Conservation (phyloP, 2,113 vertebrate genomes). For the Cervus canadensis region DNA sequence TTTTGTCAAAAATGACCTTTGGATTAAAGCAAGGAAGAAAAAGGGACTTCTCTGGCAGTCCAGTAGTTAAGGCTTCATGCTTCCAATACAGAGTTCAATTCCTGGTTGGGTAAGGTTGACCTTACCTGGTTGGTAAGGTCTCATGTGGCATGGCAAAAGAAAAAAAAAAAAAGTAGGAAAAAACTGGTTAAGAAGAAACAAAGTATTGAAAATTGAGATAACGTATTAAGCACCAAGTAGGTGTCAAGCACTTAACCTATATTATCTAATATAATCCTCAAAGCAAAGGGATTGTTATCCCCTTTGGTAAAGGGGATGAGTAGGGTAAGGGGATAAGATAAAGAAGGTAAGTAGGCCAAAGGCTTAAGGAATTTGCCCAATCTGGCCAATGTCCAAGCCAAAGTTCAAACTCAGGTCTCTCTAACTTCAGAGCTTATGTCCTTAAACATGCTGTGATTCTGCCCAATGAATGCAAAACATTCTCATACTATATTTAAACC, state of each 20-base stretch:
- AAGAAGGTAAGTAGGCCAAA: background rate
- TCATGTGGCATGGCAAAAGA: background rate
- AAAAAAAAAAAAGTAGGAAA: background rate
- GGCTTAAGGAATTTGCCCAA: background rate
- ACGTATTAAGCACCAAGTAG: background rate
- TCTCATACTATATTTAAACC: background rate
- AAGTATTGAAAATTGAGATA: background rate
- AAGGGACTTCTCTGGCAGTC: background rate
- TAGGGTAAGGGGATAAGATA: background rate
- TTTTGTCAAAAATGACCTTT: background rate
- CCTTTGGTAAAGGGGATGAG: background rate
- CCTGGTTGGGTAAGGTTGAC: background rate
- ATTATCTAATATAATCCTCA: background rate
- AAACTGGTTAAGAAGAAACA: background rate
- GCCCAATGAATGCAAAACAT: background rate
- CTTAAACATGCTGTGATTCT: background rate
- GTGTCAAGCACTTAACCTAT: background rate
- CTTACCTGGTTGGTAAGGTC: background rate
- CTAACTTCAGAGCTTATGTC: background rate
- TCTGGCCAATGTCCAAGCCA: background rate
- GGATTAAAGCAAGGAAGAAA: background rate
- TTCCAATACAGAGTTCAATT: background rate
- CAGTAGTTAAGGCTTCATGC: background rate
- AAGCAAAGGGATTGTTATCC: background rate
- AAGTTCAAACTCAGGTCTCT: background rate